Evolutionary conservation across 2,797 vertebrate genomes (phyloP).

Genomic region (Carcharodon carcharias): DNA sequence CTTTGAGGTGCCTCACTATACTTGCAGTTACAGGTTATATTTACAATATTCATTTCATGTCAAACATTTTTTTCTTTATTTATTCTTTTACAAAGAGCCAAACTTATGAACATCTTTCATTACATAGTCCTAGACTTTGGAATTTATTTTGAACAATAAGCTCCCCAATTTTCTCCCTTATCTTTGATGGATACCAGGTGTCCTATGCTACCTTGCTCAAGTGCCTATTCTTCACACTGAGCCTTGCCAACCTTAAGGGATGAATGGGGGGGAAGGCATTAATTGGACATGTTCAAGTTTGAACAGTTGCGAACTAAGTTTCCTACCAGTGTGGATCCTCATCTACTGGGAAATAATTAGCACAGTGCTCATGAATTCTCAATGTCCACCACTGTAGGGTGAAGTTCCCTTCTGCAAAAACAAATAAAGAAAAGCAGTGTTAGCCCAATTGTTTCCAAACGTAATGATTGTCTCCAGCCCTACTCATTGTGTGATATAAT

Average conservation of each 20-base stretch:
- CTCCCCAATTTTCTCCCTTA: not conserved
- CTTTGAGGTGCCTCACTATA: no score
- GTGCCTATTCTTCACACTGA: not conserved
- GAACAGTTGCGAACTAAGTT: not conserved
- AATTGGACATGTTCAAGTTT: not conserved
- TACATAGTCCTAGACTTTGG: no score
- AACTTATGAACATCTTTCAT: no score
- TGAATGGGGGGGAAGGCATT: not conserved
- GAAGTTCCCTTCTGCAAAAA: not conserved
- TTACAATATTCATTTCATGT: no score
- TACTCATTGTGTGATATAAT: not conserved
- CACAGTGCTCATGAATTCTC: not conserved
- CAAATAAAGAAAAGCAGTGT: not conserved
- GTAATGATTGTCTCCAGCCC: not conserved
- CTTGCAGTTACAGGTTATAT: no score
- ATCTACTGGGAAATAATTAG: not conserved
- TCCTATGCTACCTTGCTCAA: not conserved
- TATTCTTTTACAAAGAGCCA: no score
- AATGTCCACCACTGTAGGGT: not conserved
- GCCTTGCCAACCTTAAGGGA: not conserved
- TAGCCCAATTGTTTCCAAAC: not conserved
- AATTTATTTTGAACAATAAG: not conserved
- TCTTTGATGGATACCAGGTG: not conserved
- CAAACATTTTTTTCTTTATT: no score
- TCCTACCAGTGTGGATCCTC: not conserved